Evolutionary conservation across 2,797 vertebrate species (phyloP).

Genomic region (Cetoscarus ocellatus): DNA sequence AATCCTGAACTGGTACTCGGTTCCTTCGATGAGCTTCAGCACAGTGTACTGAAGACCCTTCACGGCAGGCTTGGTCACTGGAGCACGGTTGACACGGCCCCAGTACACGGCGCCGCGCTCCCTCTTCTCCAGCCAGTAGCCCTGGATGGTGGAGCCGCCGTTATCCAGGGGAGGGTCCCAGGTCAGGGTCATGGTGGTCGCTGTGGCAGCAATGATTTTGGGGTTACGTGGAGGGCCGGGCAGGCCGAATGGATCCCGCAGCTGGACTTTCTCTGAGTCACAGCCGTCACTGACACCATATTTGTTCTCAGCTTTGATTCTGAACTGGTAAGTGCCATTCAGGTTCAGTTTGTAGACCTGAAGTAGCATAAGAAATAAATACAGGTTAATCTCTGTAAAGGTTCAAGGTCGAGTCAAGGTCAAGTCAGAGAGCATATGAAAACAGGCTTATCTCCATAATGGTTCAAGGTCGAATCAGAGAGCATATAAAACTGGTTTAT

Average conservation of each 20-base stretch:
- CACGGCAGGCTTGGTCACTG: constrained; percentile 93
- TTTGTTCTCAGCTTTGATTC: constrained; percentile 95
- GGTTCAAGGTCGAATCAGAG: no score
- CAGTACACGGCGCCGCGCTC: constrained; percentile 96
- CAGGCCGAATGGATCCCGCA: constrained; percentile 94
- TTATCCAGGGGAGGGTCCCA: constrained; percentile 96
- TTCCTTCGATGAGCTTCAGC: constrained; percentile 91
- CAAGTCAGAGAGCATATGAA: no score
- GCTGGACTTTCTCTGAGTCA: constrained; percentile 95
- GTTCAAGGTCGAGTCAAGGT: no score
- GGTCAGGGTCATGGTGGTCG: constrained; percentile 92
- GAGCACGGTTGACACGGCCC: constrained; percentile 92
- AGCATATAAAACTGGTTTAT: no score
- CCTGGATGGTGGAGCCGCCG: constrained; percentile 94
- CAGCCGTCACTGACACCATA: constrained; percentile 96
- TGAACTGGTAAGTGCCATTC: constrained; percentile 93
- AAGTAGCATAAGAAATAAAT: constrained; percentile 26
- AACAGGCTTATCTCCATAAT: not conserved
- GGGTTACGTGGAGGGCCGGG: constrained; percentile 96
- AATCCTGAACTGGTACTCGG: constrained; percentile 95
- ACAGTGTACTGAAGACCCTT: constrained; percentile 92
- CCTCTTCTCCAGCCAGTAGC: constrained; percentile 98
- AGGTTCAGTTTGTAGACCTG: constrained; percentile 93
- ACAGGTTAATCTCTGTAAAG: not conserved
- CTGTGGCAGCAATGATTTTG: constrained; percentile 88